Evolutionary conservation across 2,888 invertebrate species (phyloP).

Genomic region (Acleris laterana): DNA sequence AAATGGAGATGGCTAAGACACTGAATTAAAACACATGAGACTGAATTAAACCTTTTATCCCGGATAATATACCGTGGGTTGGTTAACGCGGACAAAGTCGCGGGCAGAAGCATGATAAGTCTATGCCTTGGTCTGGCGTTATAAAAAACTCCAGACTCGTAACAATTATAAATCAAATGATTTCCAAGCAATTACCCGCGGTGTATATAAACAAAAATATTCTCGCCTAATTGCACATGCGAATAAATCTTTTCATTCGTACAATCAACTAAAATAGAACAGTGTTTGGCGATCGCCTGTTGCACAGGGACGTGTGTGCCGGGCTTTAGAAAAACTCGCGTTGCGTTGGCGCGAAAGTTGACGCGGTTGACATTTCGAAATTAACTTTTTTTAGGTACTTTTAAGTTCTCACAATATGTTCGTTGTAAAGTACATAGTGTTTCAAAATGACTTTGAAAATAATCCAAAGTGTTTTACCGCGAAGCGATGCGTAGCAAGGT

Average conservation of each 20-base stretch:
- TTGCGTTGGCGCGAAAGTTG: slow-evolving; percentile 56
- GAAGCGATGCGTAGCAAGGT: slow-evolving; percentile 54
- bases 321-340: slow-evolving; percentile 46
- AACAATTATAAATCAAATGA: slow-evolving; percentile 39
- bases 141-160: slow-evolving; percentile 21
- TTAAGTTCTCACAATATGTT: slow-evolving; percentile 1
- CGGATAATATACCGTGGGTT: too few species aligned
- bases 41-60: too few species aligned
- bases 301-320: slow-evolving; percentile 60
- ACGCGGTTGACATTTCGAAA: slow-evolving; percentile 38
- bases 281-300: slow-evolving; percentile 65
- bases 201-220: slow-evolving; percentile 48
- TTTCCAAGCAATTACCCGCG: slow-evolving; percentile 43
- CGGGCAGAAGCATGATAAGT: not conserved
- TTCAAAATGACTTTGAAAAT: slow-evolving; percentile 41
- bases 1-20: too few species aligned
- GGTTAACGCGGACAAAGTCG: too few species aligned
- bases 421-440: slow-evolving; percentile 20
- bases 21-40: too few species aligned
- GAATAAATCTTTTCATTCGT: slow-evolving; percentile 62
- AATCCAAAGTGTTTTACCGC: slow-evolving; percentile 45
- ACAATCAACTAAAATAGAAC: slow-evolving; percentile 69
- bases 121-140: slow-evolving; percentile 2
- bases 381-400: slow-evolving; percentile 38
- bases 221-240: slow-evolving; percentile 54